phyloP scores from a whole-genome alignment of 2,113 vertebrate species.

The Megaceryle torquata region DNA sequence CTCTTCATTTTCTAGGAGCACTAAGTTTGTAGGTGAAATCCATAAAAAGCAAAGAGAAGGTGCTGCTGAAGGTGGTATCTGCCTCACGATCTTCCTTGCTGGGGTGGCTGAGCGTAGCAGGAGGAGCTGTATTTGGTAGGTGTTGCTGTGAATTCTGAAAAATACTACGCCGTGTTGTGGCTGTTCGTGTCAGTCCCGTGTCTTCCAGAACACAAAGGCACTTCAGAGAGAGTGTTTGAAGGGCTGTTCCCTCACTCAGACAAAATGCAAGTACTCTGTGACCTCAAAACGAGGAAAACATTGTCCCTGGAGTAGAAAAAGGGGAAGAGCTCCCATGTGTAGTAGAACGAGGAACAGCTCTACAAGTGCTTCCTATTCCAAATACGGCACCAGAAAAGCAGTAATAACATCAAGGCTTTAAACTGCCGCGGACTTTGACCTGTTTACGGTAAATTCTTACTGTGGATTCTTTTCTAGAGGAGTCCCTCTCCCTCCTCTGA shows the following conservation, averaged over 20 bases:
- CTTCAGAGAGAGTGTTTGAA: neutral
- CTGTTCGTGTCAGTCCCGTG: neutral
- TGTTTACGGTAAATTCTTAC: neutral
- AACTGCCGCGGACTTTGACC: neutral
- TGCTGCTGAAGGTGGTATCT: neutral
- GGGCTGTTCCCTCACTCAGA: neutral
- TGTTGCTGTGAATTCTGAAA: conserved; percentile 7
- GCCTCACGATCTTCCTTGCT: neutral
- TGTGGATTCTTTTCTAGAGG: neutral
- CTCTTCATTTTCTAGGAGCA: neutral
- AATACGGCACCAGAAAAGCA: neutral
- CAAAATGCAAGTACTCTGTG: neutral
- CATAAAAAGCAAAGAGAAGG: neutral
- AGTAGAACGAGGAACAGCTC: neutral
- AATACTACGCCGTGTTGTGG: neutral
- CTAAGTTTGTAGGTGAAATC: conserved; percentile 14
- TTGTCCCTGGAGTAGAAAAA: neutral
- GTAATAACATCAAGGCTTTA: neutral
- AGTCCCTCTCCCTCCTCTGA: neutral
- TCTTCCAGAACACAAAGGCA: neutral
- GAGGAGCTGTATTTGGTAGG: neutral
- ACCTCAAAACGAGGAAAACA: neutral
- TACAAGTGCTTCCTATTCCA: neutral
- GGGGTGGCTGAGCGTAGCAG: neutral
- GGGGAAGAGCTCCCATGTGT: neutral